phyloP scores from a whole-genome alignment of 1,140 invertebrate species.

The Calliopsis andreniformis region DNA sequence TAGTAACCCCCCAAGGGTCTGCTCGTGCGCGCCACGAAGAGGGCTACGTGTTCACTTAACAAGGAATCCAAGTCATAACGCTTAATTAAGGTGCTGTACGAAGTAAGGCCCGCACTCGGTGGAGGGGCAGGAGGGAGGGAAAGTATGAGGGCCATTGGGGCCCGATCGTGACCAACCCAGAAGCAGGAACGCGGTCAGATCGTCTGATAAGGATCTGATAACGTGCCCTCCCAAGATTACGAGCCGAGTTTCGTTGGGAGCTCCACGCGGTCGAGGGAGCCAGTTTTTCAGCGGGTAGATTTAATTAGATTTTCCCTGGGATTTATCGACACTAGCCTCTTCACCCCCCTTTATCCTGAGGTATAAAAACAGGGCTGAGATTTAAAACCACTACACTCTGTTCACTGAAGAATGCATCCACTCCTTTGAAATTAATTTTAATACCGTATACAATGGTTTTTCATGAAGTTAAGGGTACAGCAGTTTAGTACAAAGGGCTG shows the following conservation, averaged over 20 bases:
- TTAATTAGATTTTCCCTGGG: slow-evolving; percentile 52
- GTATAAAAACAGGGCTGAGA: background rate
- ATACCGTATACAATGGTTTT: too few species aligned
- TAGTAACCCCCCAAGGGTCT: slow-evolving; percentile 36
- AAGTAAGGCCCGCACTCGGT: slow-evolving; percentile 56
- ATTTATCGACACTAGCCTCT: slow-evolving; percentile 10
- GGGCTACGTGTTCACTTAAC: slow-evolving; percentile 76
- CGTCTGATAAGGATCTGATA: slow-evolving; percentile 80
- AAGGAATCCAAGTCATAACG: slow-evolving; percentile 80
- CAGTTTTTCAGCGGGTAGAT: slow-evolving; percentile 36
- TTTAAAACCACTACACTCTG: background rate
- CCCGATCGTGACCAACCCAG: slow-evolving; percentile 79
- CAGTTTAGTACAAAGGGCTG: too few species aligned
- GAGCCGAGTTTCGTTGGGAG: slow-evolving; percentile 53
- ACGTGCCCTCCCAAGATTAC: slow-evolving; percentile 79
- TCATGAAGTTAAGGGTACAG: background rate
- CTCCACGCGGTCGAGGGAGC: slow-evolving; percentile 9
- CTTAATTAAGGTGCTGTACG: slow-evolving; percentile 81
- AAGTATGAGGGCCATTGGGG: slow-evolving; percentile 56
- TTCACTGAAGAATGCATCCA: too few species aligned
- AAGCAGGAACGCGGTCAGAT: slow-evolving; percentile 79
- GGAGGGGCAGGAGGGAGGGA: slow-evolving; percentile 52
- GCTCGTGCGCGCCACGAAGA: slow-evolving; percentile 57
- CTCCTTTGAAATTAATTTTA: too few species aligned
- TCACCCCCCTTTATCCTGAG: background rate